Percentiles rank a stretch among this genome's conserved stretches.
phyloP scores from a whole-genome alignment of 2,113 vertebrate species.

The Pagrus major region DNA sequence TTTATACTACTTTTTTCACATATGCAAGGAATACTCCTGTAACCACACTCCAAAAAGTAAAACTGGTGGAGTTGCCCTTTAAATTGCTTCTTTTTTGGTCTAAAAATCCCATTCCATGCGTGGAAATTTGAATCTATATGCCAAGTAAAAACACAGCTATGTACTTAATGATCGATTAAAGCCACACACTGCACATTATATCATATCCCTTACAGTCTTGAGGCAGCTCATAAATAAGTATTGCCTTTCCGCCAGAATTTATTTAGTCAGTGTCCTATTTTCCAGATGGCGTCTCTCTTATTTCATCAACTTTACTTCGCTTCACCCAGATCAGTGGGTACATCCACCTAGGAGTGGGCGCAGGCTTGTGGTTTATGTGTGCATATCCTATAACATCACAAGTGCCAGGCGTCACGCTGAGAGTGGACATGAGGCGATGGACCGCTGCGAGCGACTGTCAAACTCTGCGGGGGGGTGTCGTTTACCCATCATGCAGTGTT shows the following conservation, averaged over 20 bases:
- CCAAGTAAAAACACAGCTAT: not conserved
- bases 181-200: not conserved
- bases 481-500: constrained; percentile 56
- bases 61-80: too few relatives aligned
- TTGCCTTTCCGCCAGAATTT: constrained; percentile 6
- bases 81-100: too few relatives aligned
- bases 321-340: constrained; percentile 30
- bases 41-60: too few relatives aligned
- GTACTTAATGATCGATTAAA: constrained; percentile 5
- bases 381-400: constrained; percentile 52
- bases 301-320: constrained; percentile 32
- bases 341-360: not conserved
- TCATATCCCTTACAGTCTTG: not conserved
- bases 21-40: too few relatives aligned
- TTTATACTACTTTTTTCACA: too few relatives aligned
- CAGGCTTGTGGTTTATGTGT: constrained; percentile 19
- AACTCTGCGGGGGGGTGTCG: constrained; percentile 50
- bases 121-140: too few relatives aligned
- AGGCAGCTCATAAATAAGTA: constrained; percentile 5
- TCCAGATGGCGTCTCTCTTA: constrained; percentile 29
- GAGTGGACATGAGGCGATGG: constrained; percentile 63
- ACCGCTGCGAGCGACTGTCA: constrained; percentile 65
- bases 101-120: too few relatives aligned
- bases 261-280: constrained; percentile 30
- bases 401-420: constrained; percentile 52